Percentiles rank a stretch among this genome's conserved stretches.
phyloP scores from a whole-genome alignment of 35 echinoderm and acorn worm genomes.

The Apostichopus californicus region DNA sequence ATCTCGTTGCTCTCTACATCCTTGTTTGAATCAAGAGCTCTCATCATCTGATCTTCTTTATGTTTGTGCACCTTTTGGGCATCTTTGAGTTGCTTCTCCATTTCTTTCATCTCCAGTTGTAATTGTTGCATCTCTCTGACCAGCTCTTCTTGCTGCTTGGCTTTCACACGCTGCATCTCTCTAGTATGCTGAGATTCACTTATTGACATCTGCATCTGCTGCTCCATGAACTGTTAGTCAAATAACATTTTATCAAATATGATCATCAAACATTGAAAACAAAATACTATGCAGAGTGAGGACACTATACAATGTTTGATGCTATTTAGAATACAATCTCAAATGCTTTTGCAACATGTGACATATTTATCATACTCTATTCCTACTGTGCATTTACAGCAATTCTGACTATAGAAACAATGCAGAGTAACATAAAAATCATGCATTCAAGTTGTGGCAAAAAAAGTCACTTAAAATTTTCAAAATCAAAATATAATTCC shows the following conservation, averaged over 20 bases:
- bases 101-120: slow-evolving; percentile 67
- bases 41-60: slow-evolving; percentile 62
- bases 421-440: too few species aligned
- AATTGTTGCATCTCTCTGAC: slow-evolving; percentile 65
- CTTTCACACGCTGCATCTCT: slow-evolving; percentile 79
- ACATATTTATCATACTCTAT: too few species aligned
- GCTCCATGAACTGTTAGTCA: slow-evolving; percentile 76
- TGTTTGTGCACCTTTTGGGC: slow-evolving; percentile 55
- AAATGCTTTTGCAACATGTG: too few species aligned
- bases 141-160: slow-evolving; percentile 53
- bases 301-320: too few species aligned
- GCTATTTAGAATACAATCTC: too few species aligned
- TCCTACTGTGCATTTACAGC: too few species aligned
- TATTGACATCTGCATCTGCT: slow-evolving; percentile 81
- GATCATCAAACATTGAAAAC: not conserved
- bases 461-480: too few species aligned
- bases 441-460: too few species aligned
- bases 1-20: slow-evolving; percentile 64
- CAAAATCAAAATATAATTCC: too few species aligned
- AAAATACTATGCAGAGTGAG: too few species aligned
- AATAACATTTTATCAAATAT: not conserved
- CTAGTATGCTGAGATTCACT: slow-evolving; percentile 73
- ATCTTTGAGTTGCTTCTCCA: slow-evolving; percentile 63
- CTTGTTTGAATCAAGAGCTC: slow-evolving; percentile 28
- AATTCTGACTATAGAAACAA: too few species aligned